Conservation (phyloP, 64 coral and sea anemone genomes). For the Actinia tenebrosa region DNA sequence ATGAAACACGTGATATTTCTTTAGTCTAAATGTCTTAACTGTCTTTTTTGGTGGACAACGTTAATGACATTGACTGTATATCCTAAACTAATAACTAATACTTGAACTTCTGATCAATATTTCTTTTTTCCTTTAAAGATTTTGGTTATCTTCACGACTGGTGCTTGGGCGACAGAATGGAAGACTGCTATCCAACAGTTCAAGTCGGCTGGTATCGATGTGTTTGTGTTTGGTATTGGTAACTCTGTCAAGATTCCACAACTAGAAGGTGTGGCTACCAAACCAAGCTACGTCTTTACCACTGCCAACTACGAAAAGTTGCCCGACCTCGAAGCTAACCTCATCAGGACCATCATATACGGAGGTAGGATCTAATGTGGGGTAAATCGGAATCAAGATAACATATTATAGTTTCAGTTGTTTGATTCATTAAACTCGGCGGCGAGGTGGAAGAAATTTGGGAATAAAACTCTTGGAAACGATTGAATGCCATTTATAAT, state of each 20-base stretch:
- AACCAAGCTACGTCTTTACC: slow-evolving; percentile 43
- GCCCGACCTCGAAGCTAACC: not conserved
- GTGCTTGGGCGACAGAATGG: slow-evolving; percentile 40
- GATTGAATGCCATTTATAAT: too few relatives aligned
- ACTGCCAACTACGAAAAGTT: slow-evolving; percentile 23
- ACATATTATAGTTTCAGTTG: too few relatives aligned
- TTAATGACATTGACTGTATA: too few relatives aligned
- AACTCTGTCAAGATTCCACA: slow-evolving; percentile 13
- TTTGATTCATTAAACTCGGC: too few relatives aligned
- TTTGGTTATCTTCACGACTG: slow-evolving; percentile 38
- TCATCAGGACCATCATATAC: slow-evolving; percentile 61
- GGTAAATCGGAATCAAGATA: not conserved
- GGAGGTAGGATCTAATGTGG: slow-evolving; percentile 23
- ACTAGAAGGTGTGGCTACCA: slow-evolving; percentile 35
- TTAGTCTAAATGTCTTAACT: too few relatives aligned
- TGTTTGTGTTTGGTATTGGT: slow-evolving; percentile 56
- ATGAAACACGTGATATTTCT: too few relatives aligned
- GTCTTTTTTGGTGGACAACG: too few relatives aligned
- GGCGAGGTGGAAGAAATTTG: too few relatives aligned
- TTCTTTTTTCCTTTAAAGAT: slow-evolving; percentile 12
- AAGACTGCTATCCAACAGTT: slow-evolving; percentile 25
- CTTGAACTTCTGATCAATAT: not conserved
- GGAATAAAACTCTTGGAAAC: too few relatives aligned
- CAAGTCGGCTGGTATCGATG: slow-evolving; percentile 32
- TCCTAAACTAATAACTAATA: not conserved